phyloP scores from a whole-genome alignment of 2,888 invertebrate species.

The Dryobotodes eremita region DNA sequence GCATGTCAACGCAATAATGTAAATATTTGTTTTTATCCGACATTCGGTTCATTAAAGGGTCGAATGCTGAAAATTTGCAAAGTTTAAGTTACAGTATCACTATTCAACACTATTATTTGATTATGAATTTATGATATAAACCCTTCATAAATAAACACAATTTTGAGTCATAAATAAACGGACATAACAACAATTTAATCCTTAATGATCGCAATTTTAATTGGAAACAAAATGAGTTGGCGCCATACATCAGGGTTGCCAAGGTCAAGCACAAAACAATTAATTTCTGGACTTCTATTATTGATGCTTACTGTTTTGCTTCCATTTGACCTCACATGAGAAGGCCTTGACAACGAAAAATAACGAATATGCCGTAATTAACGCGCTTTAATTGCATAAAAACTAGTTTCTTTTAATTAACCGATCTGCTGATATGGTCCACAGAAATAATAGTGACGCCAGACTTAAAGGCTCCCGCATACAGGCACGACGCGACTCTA shows the following conservation, averaged over 20 bases:
- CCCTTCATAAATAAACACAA: background rate
- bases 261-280: conserved; percentile 50
- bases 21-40: background rate
- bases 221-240: conserved; percentile 24
- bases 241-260: conserved; percentile 7
- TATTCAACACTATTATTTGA: background rate
- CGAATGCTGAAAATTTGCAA: background rate
- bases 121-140: background rate
- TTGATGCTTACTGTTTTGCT: conserved; percentile 24
- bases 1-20: background rate
- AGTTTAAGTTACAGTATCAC: background rate
- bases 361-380: conserved; percentile 41
- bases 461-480: background rate
- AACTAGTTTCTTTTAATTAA: conserved; percentile 45
- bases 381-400: conserved; percentile 25
- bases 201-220: conserved; percentile 21
- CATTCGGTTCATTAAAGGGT: background rate
- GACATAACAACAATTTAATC: background rate
- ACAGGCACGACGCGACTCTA: background rate
- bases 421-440: conserved; percentile 1
- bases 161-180: too few relatives aligned
- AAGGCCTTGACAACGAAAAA: conserved; percentile 48
- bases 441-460: conserved; percentile 43
- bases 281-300: conserved; percentile 30
- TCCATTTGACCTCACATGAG: conserved; percentile 22